A percentile compares a stretch with the other conserved stretches of the same genome.
These are phyloP conservation scores for Sinopyrophorus schimmeli DNA, from an alignment of 2,888 invertebrate genomes.

Conservation along the genomic window DNA sequence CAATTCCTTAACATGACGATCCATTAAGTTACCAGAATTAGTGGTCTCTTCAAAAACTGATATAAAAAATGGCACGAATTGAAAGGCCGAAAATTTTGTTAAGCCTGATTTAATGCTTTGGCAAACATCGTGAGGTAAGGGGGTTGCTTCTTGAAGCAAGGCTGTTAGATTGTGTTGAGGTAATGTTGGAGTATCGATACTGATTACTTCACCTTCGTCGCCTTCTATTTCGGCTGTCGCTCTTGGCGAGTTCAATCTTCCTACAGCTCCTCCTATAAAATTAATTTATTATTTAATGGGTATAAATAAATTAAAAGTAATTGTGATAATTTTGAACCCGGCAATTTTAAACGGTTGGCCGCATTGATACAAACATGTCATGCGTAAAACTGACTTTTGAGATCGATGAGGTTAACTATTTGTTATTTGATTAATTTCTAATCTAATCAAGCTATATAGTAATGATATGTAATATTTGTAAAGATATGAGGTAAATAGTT, in stretches of 20 bases:
- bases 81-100: conserved; percentile 38
- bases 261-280: conserved; percentile 59
- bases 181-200: conserved; percentile 73
- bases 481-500: too few species aligned
- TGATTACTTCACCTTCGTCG: conserved; percentile 76
- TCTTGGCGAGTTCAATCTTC: conserved; percentile 60
- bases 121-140: conserved; percentile 55
- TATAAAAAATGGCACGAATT: conserved; percentile 61
- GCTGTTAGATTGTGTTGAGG: conserved; percentile 72
- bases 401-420: too few species aligned
- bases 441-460: too few species aligned
- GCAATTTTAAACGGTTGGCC: too few species aligned
- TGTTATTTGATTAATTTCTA: too few species aligned
- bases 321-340: too few species aligned
- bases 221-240: conserved; percentile 83
- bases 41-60: conserved; percentile 63
- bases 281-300: conserved; percentile 5
- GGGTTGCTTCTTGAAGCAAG: conserved; percentile 68
- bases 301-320: too few species aligned
- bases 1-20: conserved; percentile 65
- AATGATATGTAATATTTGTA: too few species aligned
- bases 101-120: conserved; percentile 35
- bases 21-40: conserved; percentile 43
- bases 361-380: too few species aligned
- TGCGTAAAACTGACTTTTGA: too few species aligned